These are phyloP conservation scores for Python bivittatus DNA, from an alignment of 2,113 vertebrate species.

Conservation along the genomic window DNA sequence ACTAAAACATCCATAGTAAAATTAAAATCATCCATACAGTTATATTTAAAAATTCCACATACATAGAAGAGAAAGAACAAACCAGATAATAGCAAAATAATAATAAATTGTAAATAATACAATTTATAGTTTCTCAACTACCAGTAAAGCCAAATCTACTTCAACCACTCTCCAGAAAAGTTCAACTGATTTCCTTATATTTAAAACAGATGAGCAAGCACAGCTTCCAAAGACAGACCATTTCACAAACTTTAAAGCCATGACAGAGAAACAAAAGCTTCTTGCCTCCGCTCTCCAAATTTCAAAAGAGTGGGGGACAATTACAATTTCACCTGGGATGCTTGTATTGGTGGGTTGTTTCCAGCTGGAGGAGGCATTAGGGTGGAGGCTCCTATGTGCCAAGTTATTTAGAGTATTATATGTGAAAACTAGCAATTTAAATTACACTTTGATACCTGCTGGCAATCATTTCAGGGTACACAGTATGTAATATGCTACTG, in stretches of 20 bases:
- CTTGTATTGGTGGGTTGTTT: background rate
- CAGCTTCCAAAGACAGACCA: background rate
- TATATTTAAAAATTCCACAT: background rate
- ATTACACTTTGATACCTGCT: background rate
- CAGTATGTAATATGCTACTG: background rate
- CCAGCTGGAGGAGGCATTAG: background rate
- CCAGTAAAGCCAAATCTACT: background rate
- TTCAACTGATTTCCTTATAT: background rate
- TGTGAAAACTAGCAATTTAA: background rate
- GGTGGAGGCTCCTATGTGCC: background rate
- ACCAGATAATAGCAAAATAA: background rate
- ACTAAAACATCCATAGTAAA: background rate
- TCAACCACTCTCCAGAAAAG: background rate
- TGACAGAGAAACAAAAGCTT: background rate
- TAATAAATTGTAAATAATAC: background rate
- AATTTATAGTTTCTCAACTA: background rate
- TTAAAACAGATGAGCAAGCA: background rate
- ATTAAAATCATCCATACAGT: background rate
- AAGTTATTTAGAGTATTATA: background rate
- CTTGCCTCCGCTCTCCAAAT: background rate
- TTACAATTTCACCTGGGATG: background rate
- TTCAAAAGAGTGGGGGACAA: background rate
- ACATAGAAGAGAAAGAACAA: background rate
- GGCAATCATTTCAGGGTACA: background rate
- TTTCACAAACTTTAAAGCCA: background rate